These are phyloP conservation scores for Esox lucius DNA, from an alignment of 2,797 vertebrate species.

Conservation along the genomic window DNA sequence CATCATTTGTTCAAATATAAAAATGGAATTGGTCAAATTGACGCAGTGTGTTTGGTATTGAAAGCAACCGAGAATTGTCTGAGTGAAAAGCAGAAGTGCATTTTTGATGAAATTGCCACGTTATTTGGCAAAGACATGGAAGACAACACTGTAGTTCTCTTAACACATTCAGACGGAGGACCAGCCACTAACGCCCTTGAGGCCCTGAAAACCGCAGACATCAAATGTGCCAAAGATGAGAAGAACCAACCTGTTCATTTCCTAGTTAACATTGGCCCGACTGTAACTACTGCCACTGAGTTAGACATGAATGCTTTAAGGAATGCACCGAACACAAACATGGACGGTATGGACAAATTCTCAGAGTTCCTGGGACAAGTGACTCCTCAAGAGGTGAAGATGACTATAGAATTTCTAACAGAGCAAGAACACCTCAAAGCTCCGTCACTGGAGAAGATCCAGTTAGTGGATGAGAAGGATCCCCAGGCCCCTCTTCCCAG, in stretches of 20 bases:
- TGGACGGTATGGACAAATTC: slow-evolving; percentile 14
- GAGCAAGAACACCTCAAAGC: slow-evolving; percentile 21
- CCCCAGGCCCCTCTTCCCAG: too few species aligned
- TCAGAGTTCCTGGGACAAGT: slow-evolving; percentile 2
- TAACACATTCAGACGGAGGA: not conserved
- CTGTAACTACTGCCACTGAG: not conserved
- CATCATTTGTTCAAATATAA: slow-evolving; percentile 12
- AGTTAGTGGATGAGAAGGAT: too few species aligned
- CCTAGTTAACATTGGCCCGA: slow-evolving; percentile 13
- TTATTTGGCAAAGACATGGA: not conserved
- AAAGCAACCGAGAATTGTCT: slow-evolving; percentile 3
- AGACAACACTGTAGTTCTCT: not conserved
- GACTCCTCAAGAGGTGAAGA: not conserved
- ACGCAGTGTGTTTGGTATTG: slow-evolving; percentile 41
- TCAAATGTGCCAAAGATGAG: slow-evolving; percentile 25
- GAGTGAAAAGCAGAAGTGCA: not conserved
- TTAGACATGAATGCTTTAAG: not conserved
- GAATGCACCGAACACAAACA: slow-evolving; percentile 2
- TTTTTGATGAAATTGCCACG: slow-evolving; percentile 20
- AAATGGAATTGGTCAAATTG: slow-evolving; percentile 27
- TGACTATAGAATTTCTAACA: slow-evolving; percentile 17
- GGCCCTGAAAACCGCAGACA: not conserved
- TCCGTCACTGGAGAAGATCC: too few species aligned
- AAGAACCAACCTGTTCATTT: not conserved
- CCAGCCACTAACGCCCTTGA: slow-evolving; percentile 16